These are phyloP conservation scores for Neelides folsomi DNA, from an alignment of 2,888 invertebrate genomes.

Conservation along the genomic window DNA sequence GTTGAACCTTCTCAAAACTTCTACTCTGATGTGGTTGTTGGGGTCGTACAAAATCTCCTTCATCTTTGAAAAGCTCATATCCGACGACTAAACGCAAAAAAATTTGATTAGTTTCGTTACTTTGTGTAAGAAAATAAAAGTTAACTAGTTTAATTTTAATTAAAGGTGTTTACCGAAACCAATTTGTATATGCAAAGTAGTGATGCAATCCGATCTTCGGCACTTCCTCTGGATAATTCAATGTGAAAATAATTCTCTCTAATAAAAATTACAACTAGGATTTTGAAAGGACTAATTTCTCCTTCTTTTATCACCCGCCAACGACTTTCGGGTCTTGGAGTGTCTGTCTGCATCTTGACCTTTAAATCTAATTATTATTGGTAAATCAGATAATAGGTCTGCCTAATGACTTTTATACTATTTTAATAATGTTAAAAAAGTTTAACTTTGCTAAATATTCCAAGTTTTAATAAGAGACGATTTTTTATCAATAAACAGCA, in stretches of 20 bases:
- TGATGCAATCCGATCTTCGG: slow-evolving; percentile 12
- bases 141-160: no score
- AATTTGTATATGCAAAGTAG: slow-evolving; percentile 10
- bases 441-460: no score
- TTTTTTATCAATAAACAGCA: no score
- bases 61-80: slow-evolving; percentile 18
- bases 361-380: no score
- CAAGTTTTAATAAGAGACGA: no score
- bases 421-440: no score
- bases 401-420: no score
- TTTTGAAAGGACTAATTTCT: slow-evolving; percentile 27
- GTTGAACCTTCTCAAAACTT: slow-evolving; percentile 20
- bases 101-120: slow-evolving; percentile 2
- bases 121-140: no score
- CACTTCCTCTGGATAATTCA: slow-evolving; percentile 7
- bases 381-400: no score
- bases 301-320: slow-evolving; percentile 24
- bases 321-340: slow-evolving; percentile 8
- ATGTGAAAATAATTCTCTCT: slow-evolving; percentile 18
- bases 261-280: slow-evolving; percentile 20
- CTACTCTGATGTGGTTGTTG: slow-evolving; percentile 16
- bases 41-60: slow-evolving; percentile 16
- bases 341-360: no score
- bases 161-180: background rate
- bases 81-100: slow-evolving; percentile 4